Evolutionary conservation across 2,113 vertebrate species (phyloP), one percentile per base, ranked within the genome.

Genomic region (Neogobius melanostomus): DNA sequence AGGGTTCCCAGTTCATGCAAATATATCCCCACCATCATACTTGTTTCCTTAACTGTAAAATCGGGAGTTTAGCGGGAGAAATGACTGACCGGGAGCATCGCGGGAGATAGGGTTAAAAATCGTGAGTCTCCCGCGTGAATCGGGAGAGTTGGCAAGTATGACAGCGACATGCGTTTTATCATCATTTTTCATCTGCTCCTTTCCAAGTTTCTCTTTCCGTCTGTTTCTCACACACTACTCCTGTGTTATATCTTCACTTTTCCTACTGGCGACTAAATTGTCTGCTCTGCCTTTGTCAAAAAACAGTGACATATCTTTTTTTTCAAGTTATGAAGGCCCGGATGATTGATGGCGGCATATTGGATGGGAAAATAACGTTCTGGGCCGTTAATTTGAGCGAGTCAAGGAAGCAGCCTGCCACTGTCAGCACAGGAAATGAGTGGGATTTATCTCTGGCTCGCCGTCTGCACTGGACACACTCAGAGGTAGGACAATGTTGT

Each of bases 301-400:
- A 88, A 88, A 83, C 69, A 76, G 68, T 80, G 81, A 82, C 83
- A 86, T 73, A 72, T 88, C 80, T 85, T 87, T 61, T 61, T 85
- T 83, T 83, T 75, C 76, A 86, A 86, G 71, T 57, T 81, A 90
- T 84, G 88, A 89, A 82, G 74, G 82, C 79, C 75, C 42, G 64
- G 44, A 76, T 89, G 85, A 91, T 87, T 91, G 88, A 91, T 92
- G 80, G 85, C 72, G 64, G 80, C 80, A 87, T 91, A 87, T 85
- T 90, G 89, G 85, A 88, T 83, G 83, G 76, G 84, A 88, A 89
- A 89, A 88, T 90, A 87, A 87, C 79, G 82, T 91, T 91, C 85
- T 85, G 82, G 84, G 76, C 85, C 80, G 84, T 93, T 92, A 89
- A 90, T 90, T 91, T 82, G 84, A 88, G 81, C 56, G 47, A 89